Percentiles rank a stretch among this genome's conserved stretches.
These are phyloP conservation scores for Excalfactoria chinensis DNA, from an alignment of 2,113 vertebrate genomes.

Conservation along the genomic window DNA sequence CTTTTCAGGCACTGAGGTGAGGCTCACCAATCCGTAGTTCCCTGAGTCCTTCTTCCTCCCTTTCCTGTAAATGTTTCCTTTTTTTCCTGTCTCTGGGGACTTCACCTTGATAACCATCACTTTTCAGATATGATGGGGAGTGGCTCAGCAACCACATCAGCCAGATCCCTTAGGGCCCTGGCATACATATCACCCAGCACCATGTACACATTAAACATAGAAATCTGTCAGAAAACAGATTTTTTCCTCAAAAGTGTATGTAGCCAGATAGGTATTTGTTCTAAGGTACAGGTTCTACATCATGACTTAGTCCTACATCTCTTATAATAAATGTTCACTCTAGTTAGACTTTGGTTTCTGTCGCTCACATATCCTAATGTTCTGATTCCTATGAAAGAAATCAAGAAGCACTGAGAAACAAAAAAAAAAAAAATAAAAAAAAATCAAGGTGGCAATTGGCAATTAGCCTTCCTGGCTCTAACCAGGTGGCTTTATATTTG, in stretches of 20 bases:
- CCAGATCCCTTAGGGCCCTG: no score
- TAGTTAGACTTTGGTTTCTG: neutral
- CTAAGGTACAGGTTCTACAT: neutral
- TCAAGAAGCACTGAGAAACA: neutral
- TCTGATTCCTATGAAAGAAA: neutral
- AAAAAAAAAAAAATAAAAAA: no score
- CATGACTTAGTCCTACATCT: neutral
- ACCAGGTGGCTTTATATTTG: neutral
- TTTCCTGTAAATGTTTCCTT: no score
- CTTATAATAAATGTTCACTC: neutral
- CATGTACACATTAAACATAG: neutral
- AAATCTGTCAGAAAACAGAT: neutral
- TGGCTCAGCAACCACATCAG: no score
- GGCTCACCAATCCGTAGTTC: no score
- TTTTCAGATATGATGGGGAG: no score
- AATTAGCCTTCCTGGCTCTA: neutral
- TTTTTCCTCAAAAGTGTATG: neutral
- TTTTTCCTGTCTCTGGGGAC: no score
- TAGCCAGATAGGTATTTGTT: neutral
- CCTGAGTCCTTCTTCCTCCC: no score
- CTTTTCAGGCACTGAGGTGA: no score
- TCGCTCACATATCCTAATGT: neutral
- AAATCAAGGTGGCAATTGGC: neutral
- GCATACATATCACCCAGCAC: no score
- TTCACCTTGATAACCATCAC: no score